Conservation (phyloP, 2,797 vertebrate genomes). For the Tadarida brasiliensis region DNA sequence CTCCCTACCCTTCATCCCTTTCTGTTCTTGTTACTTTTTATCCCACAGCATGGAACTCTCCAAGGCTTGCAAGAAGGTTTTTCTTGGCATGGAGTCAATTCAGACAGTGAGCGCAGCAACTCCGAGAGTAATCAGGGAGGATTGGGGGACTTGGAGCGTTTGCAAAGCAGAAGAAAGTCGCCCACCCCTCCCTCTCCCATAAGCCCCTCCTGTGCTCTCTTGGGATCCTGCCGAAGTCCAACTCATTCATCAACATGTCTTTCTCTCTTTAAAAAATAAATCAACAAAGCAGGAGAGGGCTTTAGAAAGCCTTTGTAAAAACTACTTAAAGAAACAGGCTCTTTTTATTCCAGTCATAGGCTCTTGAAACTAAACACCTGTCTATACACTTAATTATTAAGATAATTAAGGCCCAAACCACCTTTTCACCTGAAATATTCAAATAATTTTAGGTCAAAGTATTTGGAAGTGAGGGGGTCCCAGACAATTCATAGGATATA, state of each 20-base stretch:
- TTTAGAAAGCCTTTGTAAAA: conserved; percentile 70
- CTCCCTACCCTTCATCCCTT: not conserved
- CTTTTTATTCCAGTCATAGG: conserved; percentile 2
- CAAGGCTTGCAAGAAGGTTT: conserved; percentile 48
- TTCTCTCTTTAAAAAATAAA: conserved; percentile 75
- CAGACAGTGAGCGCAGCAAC: conserved; percentile 46
- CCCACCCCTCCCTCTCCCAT: not conserved
- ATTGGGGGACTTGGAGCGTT: conserved; percentile 24
- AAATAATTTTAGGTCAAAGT: conserved; percentile 37
- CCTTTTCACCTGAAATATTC: conserved; percentile 30
- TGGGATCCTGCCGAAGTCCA: not conserved
- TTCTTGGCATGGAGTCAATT: conserved; percentile 60
- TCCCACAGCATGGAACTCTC: conserved; percentile 13
- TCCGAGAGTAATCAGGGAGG: conserved; percentile 47
- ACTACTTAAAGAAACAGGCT: conserved; percentile 66
- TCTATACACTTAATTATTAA: conserved; percentile 54
- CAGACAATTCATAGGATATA: not conserved
- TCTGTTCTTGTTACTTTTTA: conserved; percentile 66
- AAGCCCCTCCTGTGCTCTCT: conserved; percentile 24
- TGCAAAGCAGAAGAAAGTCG: conserved; percentile 32
- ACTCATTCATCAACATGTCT: conserved; percentile 77
- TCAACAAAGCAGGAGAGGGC: conserved; percentile 64
- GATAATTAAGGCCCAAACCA: conserved; percentile 51
- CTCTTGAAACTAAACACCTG: conserved; percentile 48
- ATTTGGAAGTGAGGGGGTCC: not conserved